Base-by-base conservation (phyloP, 2,113 vertebrate species). In the Pogonocichla stellata region DNA sequence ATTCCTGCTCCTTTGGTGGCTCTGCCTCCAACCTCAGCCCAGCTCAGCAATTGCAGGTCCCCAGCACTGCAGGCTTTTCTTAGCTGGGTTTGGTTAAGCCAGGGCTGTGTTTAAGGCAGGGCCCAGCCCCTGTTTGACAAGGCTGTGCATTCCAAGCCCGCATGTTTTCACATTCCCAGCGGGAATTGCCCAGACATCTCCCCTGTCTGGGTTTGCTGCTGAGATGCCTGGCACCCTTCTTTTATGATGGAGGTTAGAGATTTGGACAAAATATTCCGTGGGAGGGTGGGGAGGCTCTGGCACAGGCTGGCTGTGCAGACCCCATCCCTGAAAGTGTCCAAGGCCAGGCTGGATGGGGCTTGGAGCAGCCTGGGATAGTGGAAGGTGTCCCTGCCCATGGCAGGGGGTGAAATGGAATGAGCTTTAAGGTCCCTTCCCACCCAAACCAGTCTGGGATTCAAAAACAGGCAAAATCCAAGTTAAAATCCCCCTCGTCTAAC, bases 61-160 rank as follows among this genome's bases (percentile, higher is more conserved):
- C 1, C 5, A 79, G 81, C 78, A 69, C 66, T 71, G 0, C 74
- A 88, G 77, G 79, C 92, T 96, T 96, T 96, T 95, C 95, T 94
- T 94, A 95, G 95, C 87, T 20, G 45, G 48, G 7, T 73, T 64
- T 85, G 95, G 80, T 82, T 85, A 80, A 87, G 84, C 48, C 69
- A 94, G 57, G 78, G 40, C 90, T 91, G 73, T 91, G 61, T 94
- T 95, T 96, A 93, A 24, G 70, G 31, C 81, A 65, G 78, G 25
- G 70, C 42, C 51, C 53, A 90, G 78, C 61, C 85, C 64, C 93
- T 86, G 78, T 75, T 87, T 91, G 80, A 93, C 86, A 88, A 0
- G 29, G 77, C 50, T 5, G 16, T 1, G 24, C 86, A 83, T 93
- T 95, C 71, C 62, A 48, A 34, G 56, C 56, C 28, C 14, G 2